Conservation (phyloP, 2,797 vertebrate species). For the Chelonia mydas region DNA sequence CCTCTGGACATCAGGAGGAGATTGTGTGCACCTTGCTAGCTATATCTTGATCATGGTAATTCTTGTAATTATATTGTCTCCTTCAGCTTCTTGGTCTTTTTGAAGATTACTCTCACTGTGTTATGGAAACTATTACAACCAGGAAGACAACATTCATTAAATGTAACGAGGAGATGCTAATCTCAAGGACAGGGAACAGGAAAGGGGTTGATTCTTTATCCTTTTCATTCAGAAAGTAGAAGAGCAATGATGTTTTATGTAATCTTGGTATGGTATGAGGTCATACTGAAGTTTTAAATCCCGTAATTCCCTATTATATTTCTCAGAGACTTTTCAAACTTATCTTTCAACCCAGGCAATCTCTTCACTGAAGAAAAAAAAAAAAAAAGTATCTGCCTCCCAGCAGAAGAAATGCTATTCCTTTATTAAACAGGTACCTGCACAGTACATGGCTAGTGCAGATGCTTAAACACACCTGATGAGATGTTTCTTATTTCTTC, state of each 20-base stretch:
- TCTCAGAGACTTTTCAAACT: constrained; percentile 13
- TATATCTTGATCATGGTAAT: constrained; percentile 6
- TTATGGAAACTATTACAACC: constrained; percentile 34
- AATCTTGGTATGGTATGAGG: background rate
- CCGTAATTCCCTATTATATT: background rate
- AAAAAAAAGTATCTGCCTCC: constrained; percentile 22
- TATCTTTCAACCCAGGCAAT: constrained; percentile 43
- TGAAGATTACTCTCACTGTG: constrained; percentile 38
- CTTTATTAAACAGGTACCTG: constrained; percentile 54
- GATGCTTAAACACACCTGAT: constrained; percentile 25
- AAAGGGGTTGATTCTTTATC: background rate
- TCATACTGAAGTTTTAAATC: constrained; percentile 19
- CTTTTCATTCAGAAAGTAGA: constrained; percentile 32
- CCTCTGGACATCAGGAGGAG: constrained; percentile 17
- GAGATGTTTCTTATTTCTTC: constrained; percentile 39
- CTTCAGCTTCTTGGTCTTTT: background rate
- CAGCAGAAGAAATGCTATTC: constrained; percentile 7
- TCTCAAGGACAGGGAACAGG: constrained; percentile 43
- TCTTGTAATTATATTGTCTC: constrained; percentile 62
- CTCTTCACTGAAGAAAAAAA: background rate
- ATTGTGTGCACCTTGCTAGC: background rate
- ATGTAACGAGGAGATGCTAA: constrained; percentile 25
- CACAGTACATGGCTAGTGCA: constrained; percentile 35
- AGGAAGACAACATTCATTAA: constrained; percentile 50
- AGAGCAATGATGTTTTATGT: constrained; percentile 22